Percentiles rank a stretch among this genome's conserved stretches.
These are phyloP conservation scores for Axis porcinus DNA, from an alignment of 2,113 vertebrate species.

Conservation along the genomic window DNA sequence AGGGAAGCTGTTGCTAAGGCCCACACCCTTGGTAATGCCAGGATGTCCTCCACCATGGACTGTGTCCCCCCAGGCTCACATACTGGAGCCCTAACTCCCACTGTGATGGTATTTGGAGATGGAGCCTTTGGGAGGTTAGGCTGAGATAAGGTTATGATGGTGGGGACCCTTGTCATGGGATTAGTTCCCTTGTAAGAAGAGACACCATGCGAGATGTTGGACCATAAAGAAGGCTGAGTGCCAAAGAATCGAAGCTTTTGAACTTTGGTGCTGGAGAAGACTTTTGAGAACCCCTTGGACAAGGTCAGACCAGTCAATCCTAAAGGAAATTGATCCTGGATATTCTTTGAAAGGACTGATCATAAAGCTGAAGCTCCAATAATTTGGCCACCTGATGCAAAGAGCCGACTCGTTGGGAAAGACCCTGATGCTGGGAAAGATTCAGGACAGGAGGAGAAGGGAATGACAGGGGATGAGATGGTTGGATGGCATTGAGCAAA, in stretches of 20 bases:
- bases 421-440: neutral
- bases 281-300: neutral
- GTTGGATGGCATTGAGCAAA: neutral
- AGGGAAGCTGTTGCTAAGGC: neutral
- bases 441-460: neutral
- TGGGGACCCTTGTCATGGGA: neutral
- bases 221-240: neutral
- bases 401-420: neutral
- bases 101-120: neutral
- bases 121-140: neutral
- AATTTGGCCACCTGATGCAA: neutral
- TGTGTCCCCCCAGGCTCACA: neutral
- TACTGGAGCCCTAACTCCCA: neutral
- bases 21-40: neutral
- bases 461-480: neutral
- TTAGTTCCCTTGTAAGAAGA: neutral
- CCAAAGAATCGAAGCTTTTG: neutral
- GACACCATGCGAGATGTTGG: neutral
- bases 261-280: neutral
- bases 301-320: neutral
- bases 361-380: neutral
- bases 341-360: neutral
- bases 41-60: too few species aligned
- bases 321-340: neutral
- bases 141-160: neutral